Evolutionary conservation across 2,888 invertebrate genomes (phyloP), one percentile per base, ranked within the genome.

Genomic region (Elegia similella): DNA sequence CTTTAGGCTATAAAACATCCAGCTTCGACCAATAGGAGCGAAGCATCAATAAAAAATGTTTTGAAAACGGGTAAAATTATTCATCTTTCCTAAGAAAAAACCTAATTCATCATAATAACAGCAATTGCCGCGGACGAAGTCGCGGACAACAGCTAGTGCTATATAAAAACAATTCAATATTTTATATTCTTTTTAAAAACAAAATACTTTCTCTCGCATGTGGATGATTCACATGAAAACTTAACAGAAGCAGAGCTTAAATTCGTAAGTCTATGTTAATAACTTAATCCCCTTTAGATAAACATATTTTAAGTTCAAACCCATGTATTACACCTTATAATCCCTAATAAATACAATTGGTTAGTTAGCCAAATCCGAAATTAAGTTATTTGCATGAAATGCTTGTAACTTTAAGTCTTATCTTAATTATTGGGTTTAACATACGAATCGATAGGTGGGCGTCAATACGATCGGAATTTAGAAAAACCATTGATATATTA

Each of bases 301-400:
- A n/a, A 2, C 38, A 12, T 2, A n/a, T 38, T 38, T 38, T 38
- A 38, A 38, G 38, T 38, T 38, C 1, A n/a, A 38, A 38, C 38
- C n/a, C 38, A 38, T 38, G 38, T 38, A 1, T 38, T 2, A 38
- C 38, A 38, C 6, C n/a, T 38, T 2, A 38, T 38, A 3, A 38
- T 38, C n/a, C n/a, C 12, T 38, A 38, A n/a, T 38, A 38, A 38
- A n/a, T 38, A 12, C 6, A 38, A 1, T 12, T 12, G 38, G 38
- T 38, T 38, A 30, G 42, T 43, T 30, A 15, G 30, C 53, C 16
- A 59, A 42, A 57, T 52, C 57, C 52, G 55, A 61, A 63, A 64
- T 62, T 59, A 58, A 64, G 59, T 17, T 29, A 58, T 64, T 64
- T 57, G 53, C 52, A 56, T 59, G 38, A 52, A 52, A 58, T 50